These are phyloP conservation scores for Columbina picui DNA, from an alignment of 2,113 vertebrate genomes.

Conservation along the genomic window DNA sequence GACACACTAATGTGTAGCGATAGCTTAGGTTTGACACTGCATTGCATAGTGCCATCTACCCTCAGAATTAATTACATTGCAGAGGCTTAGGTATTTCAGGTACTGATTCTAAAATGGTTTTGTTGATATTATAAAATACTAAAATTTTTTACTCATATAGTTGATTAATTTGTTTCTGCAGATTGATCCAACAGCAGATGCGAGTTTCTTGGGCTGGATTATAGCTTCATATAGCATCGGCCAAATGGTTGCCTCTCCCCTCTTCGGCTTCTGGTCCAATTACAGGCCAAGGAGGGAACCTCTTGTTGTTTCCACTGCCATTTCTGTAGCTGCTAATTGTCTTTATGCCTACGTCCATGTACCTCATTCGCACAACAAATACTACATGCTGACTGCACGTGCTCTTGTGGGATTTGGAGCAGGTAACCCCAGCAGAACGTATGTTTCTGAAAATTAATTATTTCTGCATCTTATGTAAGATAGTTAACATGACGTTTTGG, in stretches of 20 bases:
- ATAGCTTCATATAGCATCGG: constrained; percentile 94
- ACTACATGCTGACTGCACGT: constrained; percentile 90
- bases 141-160: not conserved
- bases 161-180: constrained; percentile 65
- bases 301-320: constrained; percentile 85
- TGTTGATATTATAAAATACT: not conserved
- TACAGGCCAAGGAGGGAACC: constrained; percentile 89
- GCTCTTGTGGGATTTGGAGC: constrained; percentile 93
- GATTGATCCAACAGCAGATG: constrained; percentile 85
- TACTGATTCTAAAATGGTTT: not conserved
- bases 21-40: not conserved
- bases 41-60: not conserved
- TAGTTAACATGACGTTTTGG: not conserved
- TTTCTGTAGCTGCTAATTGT: constrained; percentile 89
- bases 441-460: not conserved
- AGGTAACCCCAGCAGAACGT: constrained; percentile 79
- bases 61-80: not conserved
- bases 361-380: constrained; percentile 85
- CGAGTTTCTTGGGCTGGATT: constrained; percentile 95
- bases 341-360: constrained; percentile 90
- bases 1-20: fast-evolving
- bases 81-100: not conserved
- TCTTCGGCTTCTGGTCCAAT: constrained; percentile 96
- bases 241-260: constrained; percentile 93
- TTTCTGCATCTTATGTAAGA: not conserved